Conservation (phyloP, 2,888 invertebrate genomes). For the Microchrysa polita region DNA sequence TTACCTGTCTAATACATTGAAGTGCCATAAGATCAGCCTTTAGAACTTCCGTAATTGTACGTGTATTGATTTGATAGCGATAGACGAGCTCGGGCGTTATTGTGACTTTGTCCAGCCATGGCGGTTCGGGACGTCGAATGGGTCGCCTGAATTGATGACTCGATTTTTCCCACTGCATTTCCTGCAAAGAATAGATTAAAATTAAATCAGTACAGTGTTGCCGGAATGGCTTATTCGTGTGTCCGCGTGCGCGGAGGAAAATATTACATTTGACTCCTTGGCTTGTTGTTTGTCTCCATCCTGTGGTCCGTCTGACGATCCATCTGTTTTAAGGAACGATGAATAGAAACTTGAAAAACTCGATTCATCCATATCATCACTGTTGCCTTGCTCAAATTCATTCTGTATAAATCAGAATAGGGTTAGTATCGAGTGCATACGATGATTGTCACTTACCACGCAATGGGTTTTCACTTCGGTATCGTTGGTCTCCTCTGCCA, state of each 20-base stretch:
- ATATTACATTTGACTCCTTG: slow-evolving; percentile 41
- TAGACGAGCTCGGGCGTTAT: slow-evolving; percentile 70
- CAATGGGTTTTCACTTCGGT: slow-evolving; percentile 51
- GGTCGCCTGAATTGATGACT: slow-evolving; percentile 19
- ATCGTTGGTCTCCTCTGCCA: slow-evolving; percentile 57
- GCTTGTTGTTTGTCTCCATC: slow-evolving; percentile 57
- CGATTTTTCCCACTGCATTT: slow-evolving; percentile 45
- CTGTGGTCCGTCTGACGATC: slow-evolving; percentile 61
- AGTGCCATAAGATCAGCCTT: slow-evolving; percentile 68
- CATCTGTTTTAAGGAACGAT: slow-evolving; percentile 75
- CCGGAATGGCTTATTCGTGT: neutral
- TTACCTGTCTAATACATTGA: slow-evolving; percentile 67
- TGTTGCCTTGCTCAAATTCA: slow-evolving; percentile 58
- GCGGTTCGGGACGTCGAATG: slow-evolving; percentile 63
- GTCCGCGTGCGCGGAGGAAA: too few species aligned
- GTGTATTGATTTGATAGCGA: slow-evolving; percentile 69
- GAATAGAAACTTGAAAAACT: slow-evolving; percentile 77
- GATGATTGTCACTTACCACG: neutral
- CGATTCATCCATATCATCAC: slow-evolving; percentile 68
- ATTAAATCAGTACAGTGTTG: too few species aligned
- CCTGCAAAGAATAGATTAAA: slow-evolving; percentile 28
- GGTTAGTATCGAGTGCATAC: neutral
- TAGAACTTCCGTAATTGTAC: slow-evolving; percentile 68
- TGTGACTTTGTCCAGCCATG: slow-evolving; percentile 70
- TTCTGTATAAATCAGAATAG: slow-evolving; percentile 50